Base-by-base conservation (phyloP, 2,113 vertebrate species). In the Corapipo altera region DNA sequence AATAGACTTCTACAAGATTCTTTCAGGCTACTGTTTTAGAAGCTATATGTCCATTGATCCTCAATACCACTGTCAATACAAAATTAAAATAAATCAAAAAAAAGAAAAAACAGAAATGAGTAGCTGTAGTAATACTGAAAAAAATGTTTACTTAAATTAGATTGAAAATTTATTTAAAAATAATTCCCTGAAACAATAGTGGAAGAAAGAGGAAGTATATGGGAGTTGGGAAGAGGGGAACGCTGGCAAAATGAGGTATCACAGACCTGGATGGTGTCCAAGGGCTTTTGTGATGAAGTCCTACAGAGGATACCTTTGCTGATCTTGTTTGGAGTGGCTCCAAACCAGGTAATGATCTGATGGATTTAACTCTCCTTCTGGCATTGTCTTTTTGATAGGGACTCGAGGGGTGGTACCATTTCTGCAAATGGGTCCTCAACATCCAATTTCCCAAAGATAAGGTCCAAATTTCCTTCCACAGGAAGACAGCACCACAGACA, bases 361-460 rank as follows among this genome's bases (percentile, higher is more conserved):
- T 37, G 28, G 41, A 6, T 91, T 92, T 88, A 69, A 33, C 20
- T 74, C 21, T 64, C 26, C 30, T 62, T 76, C 35, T 74, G n/a
- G 10, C 20, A 14, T 73, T 62, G 15, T 46, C n/a, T 15, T 43
- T 88, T 58, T n/a, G 46, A 59, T 9, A 55, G 37, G 11, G 2
- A 46, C 33, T 54, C 0, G 0, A 81, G 23, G 12, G n/a, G 6
- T 49, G 22, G 10, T 84, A 21, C 15, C 5, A 17, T 70, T 77
- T 71, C 67, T 83, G 49, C 35, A 80, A 61, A 24, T 0, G 0
- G 1, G 2, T 51, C 49, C n/a, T 66, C 51, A 62, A 4, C 17
- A 10, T 49, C 28, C 27, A 17, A 11, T 49, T 85, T 78, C 11
- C 30, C 12, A 23, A 79, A 82, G 44, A 18, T 28, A 75, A 18